Base-by-base conservation (phyloP, 1,140 invertebrate species). In the Muscidifurax raptorellus region DNA sequence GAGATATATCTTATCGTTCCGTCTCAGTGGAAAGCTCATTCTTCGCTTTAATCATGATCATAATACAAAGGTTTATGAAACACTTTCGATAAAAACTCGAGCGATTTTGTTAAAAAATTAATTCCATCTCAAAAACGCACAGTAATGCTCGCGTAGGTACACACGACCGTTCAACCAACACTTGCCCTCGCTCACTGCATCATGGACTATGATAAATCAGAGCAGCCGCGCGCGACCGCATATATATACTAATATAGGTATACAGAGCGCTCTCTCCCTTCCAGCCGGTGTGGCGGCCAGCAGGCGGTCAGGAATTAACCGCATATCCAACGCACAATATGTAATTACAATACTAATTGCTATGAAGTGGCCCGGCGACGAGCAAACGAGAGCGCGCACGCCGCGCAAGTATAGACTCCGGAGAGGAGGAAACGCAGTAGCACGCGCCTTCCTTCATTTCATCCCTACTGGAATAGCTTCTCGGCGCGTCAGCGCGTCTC, bases 351-450 rank as follows among this genome's bases (percentile, higher is more conserved):
- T 84, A 84, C 71, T 84, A 84, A 80, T 84, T 84, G 78, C 47
- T 27, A 44, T 47, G 64, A 80, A 80, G 78, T 80, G 32, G 69
- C 59, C 36, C 36, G 72, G 87, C 85, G 87, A 83, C 85, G 84
- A 86, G 86, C 64, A 87, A 86, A 85, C 83, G 84, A 87, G 88
- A 86, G 86, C 88, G 18, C 0, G 40, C 13, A 7, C 9, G n/a
- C 25, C 0, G 36, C 9, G 36, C 9, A 10, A 40, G 36, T 10
- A 9, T 0, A n/a, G n/a, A n/a, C n/a, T n/a, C n/a, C n/a, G n/a
- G 40, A 64, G 74, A 69, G n/a, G 66, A 69, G 72, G 36, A 74
- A 28, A 36, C 71, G 18, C 52, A 69, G 36, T n/a, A 66, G 22
- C 28, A 22, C 32, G 52, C 28, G 27, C 47, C 71, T 71, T 76